Conservation (phyloP, 2,113 vertebrate species). For the Cyprinodon variegatus region DNA sequence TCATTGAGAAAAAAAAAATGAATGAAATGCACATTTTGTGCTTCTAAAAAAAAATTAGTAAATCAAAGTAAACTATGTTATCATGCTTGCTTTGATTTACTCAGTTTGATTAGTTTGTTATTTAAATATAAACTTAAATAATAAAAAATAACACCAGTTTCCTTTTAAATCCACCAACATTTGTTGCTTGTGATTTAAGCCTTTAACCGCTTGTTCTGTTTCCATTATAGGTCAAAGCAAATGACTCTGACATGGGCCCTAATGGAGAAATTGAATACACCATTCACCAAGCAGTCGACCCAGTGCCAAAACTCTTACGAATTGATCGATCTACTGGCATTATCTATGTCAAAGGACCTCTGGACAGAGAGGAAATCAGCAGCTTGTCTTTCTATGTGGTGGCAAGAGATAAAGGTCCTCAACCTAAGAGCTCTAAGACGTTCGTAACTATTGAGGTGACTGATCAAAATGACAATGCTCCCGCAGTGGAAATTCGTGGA, state of each 20-base stretch:
- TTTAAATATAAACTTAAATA: constrained; percentile 25
- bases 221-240: constrained; percentile 89
- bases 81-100: constrained; percentile 4
- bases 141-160: neutral
- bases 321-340: constrained; percentile 90
- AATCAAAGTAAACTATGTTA: neutral
- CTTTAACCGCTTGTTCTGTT: constrained; percentile 47
- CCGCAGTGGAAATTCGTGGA: constrained; percentile 94
- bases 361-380: constrained; percentile 93
- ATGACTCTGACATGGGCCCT: constrained; percentile 93
- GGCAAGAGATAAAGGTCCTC: constrained; percentile 94
- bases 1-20: constrained; percentile 20
- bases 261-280: constrained; percentile 98
- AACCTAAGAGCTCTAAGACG: constrained; percentile 92
- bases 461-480: constrained; percentile 96
- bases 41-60: constrained; percentile 18
- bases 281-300: constrained; percentile 92
- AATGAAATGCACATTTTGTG: constrained; percentile 19
- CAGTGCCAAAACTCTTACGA: constrained; percentile 89
- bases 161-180: constrained; percentile 14
- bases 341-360: constrained; percentile 92
- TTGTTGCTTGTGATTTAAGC: constrained; percentile 15
- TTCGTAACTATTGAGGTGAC: constrained; percentile 94
- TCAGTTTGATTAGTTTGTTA: constrained; percentile 11
- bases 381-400: constrained; percentile 92